Conservation (phyloP, 2,113 vertebrate genomes). For the Mesitornis unicolor region DNA sequence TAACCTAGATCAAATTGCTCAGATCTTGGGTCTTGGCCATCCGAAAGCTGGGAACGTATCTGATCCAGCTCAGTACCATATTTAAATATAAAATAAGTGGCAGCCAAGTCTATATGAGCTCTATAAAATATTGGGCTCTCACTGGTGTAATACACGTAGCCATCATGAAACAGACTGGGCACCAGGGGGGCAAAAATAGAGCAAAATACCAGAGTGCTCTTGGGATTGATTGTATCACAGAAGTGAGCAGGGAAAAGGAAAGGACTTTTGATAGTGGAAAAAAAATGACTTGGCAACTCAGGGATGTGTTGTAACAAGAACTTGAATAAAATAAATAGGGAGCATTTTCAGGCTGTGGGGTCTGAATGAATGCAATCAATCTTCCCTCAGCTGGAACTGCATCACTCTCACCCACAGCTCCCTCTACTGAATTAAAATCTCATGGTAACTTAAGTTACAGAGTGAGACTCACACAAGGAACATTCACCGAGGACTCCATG, state of each 20-base stretch:
- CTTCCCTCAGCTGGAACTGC: conserved; percentile 48
- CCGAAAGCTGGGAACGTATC: background rate
- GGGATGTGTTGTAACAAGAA: conserved; percentile 72
- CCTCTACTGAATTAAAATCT: conserved; percentile 73
- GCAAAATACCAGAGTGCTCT: conserved; percentile 13
- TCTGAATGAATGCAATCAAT: conserved; percentile 76
- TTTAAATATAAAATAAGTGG: background rate
- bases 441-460: conserved; percentile 1
- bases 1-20: background rate
- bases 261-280: conserved; percentile 65
- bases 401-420: conserved; percentile 65
- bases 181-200: background rate
- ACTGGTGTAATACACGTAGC: background rate
- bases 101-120: background rate
- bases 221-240: conserved; percentile 47
- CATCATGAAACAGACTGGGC: conserved; percentile 20
- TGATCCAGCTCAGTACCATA: background rate
- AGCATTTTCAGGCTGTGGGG: conserved; percentile 72
- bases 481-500: background rate
- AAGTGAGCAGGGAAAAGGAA: conserved; percentile 65
- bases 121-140: conserved; percentile 6
- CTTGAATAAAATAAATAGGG: conserved; percentile 78
- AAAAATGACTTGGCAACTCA: conserved; percentile 62
- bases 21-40: background rate
- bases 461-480: background rate